Percentiles rank a stretch among this genome's conserved stretches.
Conservation (phyloP, 2,888 invertebrate species). For the Calliopum simillimum region DNA sequence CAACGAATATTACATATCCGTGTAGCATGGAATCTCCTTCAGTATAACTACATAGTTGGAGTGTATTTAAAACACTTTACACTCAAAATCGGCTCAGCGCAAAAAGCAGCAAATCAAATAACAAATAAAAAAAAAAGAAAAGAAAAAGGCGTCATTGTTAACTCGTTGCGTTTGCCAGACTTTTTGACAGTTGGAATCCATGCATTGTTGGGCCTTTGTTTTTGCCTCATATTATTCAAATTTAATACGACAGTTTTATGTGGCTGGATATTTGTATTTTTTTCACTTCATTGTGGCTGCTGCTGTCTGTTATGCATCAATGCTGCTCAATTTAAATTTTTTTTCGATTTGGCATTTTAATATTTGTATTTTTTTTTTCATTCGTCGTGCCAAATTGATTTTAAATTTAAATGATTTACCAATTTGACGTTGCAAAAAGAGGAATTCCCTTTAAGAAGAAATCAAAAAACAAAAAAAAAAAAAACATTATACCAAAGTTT, state of each 20-base stretch:
- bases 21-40: no score
- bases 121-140: no score
- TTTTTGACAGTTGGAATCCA: slow-evolving; percentile 22
- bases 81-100: slow-evolving; percentile 4
- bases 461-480: no score
- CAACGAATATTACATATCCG: no score
- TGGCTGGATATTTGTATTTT: neutral
- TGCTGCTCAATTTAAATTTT: slow-evolving; percentile 43
- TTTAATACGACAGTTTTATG: slow-evolving; percentile 34
- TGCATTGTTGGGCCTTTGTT: slow-evolving; percentile 6
- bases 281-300: neutral
- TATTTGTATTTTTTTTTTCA: neutral
- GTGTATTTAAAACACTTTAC: slow-evolving; percentile 40
- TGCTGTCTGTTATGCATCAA: slow-evolving; percentile 58
- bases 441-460: slow-evolving; percentile 32
- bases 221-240: slow-evolving; percentile 36
- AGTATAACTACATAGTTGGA: no score
- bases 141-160: neutral
- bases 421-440: neutral
- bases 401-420: slow-evolving; percentile 56
- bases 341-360: no score
- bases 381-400: slow-evolving; percentile 47
- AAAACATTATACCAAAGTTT: neutral
- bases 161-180: slow-evolving; percentile 13
- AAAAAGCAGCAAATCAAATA: no score